Evolutionary conservation across 1,140 invertebrate species (phyloP).

Genomic region (Papilio polyxenes): DNA sequence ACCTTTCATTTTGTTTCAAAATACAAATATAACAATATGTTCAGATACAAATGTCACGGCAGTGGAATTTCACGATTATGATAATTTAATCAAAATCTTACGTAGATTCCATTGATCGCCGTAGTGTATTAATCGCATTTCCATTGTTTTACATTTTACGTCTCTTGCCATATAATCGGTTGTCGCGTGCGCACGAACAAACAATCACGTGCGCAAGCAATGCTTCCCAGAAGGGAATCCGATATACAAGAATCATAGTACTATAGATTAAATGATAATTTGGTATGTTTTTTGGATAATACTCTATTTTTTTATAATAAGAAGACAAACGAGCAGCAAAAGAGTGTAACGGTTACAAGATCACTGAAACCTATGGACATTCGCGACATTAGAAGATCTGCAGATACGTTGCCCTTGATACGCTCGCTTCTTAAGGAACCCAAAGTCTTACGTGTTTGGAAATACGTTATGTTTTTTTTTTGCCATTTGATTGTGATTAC

Average conservation of each 20-base stretch:
- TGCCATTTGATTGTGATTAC: neutral
- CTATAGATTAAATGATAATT: conserved; percentile 11
- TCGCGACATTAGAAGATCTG: neutral
- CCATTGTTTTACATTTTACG: conserved; percentile 23
- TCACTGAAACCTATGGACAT: no score
- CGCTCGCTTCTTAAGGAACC: neutral
- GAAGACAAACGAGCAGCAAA: no score
- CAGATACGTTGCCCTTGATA: neutral
- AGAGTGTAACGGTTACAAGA: no score
- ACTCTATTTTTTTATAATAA: neutral
- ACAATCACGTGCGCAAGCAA: conserved; percentile 28
- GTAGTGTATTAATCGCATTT: neutral
- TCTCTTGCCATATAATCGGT: neutral
- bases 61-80: neutral
- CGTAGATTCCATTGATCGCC: neutral
- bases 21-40: no score
- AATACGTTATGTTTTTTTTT: neutral
- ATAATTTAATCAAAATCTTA: neutral
- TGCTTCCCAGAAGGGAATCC: conserved; percentile 1
- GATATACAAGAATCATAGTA: neutral
- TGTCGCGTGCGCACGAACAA: conserved; percentile 25
- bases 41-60: no score
- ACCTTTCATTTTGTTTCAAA: no score
- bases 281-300: conserved; percentile 30
- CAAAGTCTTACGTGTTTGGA: neutral